phyloP scores from a whole-genome alignment of 1,140 invertebrate genomes.

The Pantala flavescens region DNA sequence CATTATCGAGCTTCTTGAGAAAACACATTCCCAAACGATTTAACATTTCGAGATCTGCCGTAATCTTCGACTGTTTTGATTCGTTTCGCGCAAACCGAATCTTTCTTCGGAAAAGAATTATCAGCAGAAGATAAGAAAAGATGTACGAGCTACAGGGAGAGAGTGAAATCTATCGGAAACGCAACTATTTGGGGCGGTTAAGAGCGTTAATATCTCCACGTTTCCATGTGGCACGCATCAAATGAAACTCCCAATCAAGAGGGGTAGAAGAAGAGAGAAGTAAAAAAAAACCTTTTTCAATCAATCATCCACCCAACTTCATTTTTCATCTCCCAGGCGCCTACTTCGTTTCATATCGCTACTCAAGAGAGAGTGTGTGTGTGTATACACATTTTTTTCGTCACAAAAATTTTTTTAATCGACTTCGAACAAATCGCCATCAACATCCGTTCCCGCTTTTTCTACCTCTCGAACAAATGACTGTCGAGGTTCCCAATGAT shows the following conservation, averaged over 20 bases:
- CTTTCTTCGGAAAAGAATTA: too few relatives aligned
- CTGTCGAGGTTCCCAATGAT: neutral
- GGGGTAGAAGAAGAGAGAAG: neutral
- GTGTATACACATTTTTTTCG: neutral
- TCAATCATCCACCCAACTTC: neutral
- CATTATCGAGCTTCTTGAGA: neutral
- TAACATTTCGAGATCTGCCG: too few relatives aligned
- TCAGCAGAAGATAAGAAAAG: too few relatives aligned
- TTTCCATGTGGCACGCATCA: conserved; percentile 3
- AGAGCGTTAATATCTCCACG: neutral
- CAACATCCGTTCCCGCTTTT: neutral
- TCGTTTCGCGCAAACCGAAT: too few relatives aligned
- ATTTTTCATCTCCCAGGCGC: neutral
- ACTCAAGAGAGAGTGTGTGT: neutral
- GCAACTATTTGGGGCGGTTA: too few relatives aligned
- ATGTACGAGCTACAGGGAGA: too few relatives aligned
- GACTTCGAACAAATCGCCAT: neutral
- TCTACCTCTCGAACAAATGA: neutral
- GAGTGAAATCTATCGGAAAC: too few relatives aligned
- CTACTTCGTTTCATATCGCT: neutral
- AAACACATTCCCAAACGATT: too few relatives aligned
- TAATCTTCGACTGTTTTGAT: too few relatives aligned
- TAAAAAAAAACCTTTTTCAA: neutral
- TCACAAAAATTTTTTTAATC: neutral
- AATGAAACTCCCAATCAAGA: neutral